Evolutionary conservation across 2,797 vertebrate species (phyloP), one percentile per base, ranked within the genome.

Genomic region (Phyllotis vaccarum): DNA sequence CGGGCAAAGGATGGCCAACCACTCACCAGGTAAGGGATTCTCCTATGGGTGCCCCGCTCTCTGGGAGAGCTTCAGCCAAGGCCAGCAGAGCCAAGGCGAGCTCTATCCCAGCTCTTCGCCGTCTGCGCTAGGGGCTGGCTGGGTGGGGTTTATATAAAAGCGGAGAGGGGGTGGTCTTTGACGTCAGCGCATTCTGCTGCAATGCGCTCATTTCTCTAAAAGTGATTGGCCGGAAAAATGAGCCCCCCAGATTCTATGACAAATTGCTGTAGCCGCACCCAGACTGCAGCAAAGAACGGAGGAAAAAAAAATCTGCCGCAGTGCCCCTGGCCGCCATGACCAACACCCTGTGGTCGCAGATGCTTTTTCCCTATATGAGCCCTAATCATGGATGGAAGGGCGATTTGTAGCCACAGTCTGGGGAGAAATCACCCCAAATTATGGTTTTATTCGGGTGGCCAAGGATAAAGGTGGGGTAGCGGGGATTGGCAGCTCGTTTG

Each of bases 241-340:
- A 98, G 97, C 97, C 97, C 97, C 97, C 97, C 97, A 97, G 96
- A 98, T 98, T 97, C 97, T 86, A 97, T 98, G 97, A 98, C 97
- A 97, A 98, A 98, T 98, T 97, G 97, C 96, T 97, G 91, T 72
- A 92, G 96, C 97, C 97, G 97, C 97, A 97, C 97, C 97, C 97
- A 98, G 96, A 97, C 81, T 98, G 97, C 97, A 97, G 97, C 97
- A 97, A 97, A 98, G 96, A 96, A 98, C 93, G 81, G 78, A 97
- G 97, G 95, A 92, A 97, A 97, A 97, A 97, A 96, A 97, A 96
- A 92, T 96, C 97, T 98, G 96, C 97, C 97, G 97, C 97, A 98
- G 96, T 97, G 97, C 95, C 94, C 95, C 87, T 94, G 90, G 97
- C 96, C 97, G 97, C 97, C 97, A 98, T 98, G 96, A 92, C 97